Conservation (phyloP, 2,888 invertebrate genomes). For the Drosophila silvestris region DNA sequence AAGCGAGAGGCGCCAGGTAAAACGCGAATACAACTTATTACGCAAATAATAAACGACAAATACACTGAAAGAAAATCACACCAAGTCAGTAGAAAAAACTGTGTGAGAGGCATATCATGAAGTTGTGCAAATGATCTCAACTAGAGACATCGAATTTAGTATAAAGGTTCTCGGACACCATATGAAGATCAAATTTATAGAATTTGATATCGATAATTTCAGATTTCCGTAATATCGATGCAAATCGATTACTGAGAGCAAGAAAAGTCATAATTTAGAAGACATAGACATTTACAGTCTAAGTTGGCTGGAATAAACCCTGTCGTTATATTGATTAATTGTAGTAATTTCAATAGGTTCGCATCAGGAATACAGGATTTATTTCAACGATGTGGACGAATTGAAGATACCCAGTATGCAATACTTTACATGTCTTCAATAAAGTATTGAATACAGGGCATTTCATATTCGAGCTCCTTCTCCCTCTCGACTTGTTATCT, state of each 20-base stretch:
- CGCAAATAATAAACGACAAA: neutral
- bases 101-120: neutral
- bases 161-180: neutral
- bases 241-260: neutral
- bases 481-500: neutral
- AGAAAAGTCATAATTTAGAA: neutral
- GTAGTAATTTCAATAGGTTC: neutral
- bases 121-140: neutral
- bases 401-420: neutral
- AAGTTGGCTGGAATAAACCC: neutral
- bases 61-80: conserved; percentile 10
- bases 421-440: neutral
- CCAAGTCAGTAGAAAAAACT: neutral
- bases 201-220: neutral
- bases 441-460: neutral
- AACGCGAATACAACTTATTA: conserved; percentile 2
- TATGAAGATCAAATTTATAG: neutral
- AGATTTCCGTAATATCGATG: neutral
- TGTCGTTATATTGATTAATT: neutral
- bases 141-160: neutral
- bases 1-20: conserved; percentile 15
- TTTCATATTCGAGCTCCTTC: neutral
- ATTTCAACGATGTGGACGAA: neutral
- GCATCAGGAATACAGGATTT: neutral
- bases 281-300: neutral